Evolutionary conservation across 2,113 vertebrate genomes (phyloP).

Genomic region (Tautogolabrus adspersus): DNA sequence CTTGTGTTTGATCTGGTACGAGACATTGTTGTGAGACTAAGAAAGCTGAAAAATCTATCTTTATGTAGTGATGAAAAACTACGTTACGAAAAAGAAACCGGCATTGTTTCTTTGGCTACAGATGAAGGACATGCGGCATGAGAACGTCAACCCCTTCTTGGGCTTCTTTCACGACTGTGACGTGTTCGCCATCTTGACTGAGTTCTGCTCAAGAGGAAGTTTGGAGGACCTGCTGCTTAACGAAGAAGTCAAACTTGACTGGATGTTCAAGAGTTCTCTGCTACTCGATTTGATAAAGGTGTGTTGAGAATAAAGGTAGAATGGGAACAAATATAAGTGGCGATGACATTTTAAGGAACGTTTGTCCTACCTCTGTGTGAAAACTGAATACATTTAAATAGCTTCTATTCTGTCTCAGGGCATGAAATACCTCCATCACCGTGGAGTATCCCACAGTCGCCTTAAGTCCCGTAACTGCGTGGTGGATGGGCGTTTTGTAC

Average conservation of each 20-base stretch:
- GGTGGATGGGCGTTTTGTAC: conserved; percentile 85
- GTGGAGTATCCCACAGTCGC: conserved; percentile 75
- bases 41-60: not conserved
- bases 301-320: not conserved
- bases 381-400: not conserved
- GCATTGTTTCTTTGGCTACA: conserved; percentile 32
- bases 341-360: no score
- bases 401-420: conserved; percentile 65
- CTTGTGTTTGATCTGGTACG: conserved; percentile 82
- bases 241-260: conserved; percentile 86
- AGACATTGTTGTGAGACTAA: not conserved
- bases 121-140: conserved; percentile 88
- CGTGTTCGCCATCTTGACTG: conserved; percentile 85
- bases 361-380: not conserved
- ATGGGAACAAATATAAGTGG: not conserved
- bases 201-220: conserved; percentile 86
- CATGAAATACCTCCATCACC: conserved; percentile 86
- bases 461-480: conserved; percentile 86
- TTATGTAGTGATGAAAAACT: no score
- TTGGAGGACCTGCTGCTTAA: conserved; percentile 85
- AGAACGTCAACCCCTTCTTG: conserved; percentile 86
- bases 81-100: no score
- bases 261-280: conserved; percentile 89
- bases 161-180: conserved; percentile 87
- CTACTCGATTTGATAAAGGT: conserved; percentile 87